These are phyloP conservation scores for Fulmarus glacialis DNA, from an alignment of 2,113 vertebrate genomes.

Conservation along the genomic window DNA sequence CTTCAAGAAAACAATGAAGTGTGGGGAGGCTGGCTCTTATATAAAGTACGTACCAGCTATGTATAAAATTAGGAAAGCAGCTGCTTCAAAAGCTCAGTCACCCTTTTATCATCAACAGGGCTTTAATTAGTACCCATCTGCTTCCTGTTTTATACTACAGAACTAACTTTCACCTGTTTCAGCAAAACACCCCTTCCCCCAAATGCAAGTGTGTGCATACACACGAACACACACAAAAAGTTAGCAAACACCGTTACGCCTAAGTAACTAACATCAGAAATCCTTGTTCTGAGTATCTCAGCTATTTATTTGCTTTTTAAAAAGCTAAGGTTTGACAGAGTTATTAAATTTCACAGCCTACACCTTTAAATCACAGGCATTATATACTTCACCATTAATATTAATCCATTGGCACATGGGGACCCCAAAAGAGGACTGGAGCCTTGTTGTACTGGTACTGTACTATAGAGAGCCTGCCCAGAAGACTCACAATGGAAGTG, in stretches of 20 bases:
- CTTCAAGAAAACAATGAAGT: constrained; percentile 7
- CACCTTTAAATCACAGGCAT: not conserved
- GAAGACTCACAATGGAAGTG: constrained; percentile 12
- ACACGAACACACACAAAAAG: not conserved
- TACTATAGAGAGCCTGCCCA: not conserved
- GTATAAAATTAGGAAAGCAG: constrained; percentile 76
- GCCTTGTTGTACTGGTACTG: not conserved
- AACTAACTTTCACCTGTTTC: constrained; percentile 76
- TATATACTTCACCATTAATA: not conserved
- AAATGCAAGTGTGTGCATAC: not conserved
- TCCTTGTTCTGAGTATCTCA: not conserved
- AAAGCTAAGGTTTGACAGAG: not conserved
- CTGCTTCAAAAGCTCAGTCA: constrained; percentile 72
- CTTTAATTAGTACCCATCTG: constrained; percentile 82
- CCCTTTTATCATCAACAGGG: constrained; percentile 73
- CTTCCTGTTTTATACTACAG: constrained; percentile 77
- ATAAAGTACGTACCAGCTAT: constrained; percentile 14
- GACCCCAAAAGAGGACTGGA: not conserved
- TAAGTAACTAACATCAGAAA: not conserved
- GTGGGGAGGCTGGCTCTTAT: not conserved
- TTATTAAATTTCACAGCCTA: constrained; percentile 4
- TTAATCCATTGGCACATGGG: not conserved
- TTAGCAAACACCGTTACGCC: not conserved
- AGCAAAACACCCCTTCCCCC: constrained; percentile 44
- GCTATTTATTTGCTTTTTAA: not conserved